Evolutionary conservation across 2,113 vertebrate genomes (phyloP), one percentile per base, ranked within the genome.

Genomic region (Tamias sibiricus): DNA sequence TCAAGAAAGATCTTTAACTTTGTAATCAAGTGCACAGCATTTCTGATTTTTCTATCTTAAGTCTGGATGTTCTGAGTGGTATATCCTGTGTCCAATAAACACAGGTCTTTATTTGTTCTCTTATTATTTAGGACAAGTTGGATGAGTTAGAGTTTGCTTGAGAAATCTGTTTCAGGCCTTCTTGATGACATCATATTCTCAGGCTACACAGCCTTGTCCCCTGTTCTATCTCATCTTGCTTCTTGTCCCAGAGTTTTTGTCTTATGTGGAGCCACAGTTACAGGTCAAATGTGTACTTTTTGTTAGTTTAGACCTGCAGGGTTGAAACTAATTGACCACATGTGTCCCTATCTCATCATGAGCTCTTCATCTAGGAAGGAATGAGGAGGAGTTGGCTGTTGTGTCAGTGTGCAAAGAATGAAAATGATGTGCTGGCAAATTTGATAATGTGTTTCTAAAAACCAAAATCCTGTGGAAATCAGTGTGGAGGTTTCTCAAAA

Each of bases 1-100:
- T 30, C 52, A 95, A 77, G 49, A 64, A 68, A 93, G 35, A 75
- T 40, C 42, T 81, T 91, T 81, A 87, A 87, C 40, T 90, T 82
- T 75, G 16, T 0, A 52, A 28, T 8, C 72, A 86, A 72, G 24
- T 85, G 30, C 37, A 66, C 5, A 37, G 30, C 40, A 8, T n/a
- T 85, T 94, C 83, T 92, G 49, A 62, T 64, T 66, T 88, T 94
- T 72, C 74, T 77, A 0, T 89, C n/a, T 49, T 30, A 66, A 93
- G 24, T 4, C 20, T 79, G 32, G 3, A n/a, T 89, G 9, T 84
- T 91, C 17, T 57, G 32, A 86, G 24, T 52, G 26, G 9, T 47
- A n/a, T 20, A 54, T 80, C 19, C 9, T 52, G 16, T 68, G 49
- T 42, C 42, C 7, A 80, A 44, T 68, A 71, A 80, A 71, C 17